phyloP scores from a whole-genome alignment of 2,113 vertebrate species.

The Myocastor coypus region DNA sequence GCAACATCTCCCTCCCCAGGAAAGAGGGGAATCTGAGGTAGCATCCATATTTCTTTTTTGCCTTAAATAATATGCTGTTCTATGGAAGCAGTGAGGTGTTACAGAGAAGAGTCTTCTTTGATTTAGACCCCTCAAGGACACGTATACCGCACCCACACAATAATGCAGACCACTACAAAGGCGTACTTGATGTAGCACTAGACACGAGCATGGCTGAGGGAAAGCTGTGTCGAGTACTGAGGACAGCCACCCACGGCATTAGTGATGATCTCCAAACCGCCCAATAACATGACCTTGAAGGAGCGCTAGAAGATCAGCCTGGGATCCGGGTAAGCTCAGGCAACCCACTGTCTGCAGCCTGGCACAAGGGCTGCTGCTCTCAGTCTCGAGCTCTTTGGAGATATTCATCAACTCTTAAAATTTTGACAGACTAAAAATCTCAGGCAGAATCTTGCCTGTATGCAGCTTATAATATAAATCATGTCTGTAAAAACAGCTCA shows the following conservation, averaged over 20 bases:
- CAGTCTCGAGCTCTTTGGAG: not conserved
- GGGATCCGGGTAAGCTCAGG: not conserved
- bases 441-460: not conserved
- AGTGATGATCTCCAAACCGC: not conserved
- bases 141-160: not conserved
- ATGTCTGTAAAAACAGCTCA: not conserved
- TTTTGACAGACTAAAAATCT: conserved; percentile 7
- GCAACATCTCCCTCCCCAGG: not conserved
- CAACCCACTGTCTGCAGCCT: not conserved
- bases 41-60: not conserved
- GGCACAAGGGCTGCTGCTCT: not conserved
- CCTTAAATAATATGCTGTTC: not conserved
- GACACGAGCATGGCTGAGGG: not conserved
- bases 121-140: conserved; percentile 2
- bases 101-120: not conserved
- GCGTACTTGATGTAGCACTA: not conserved
- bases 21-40: not conserved
- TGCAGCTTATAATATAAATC: not conserved
- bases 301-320: not conserved
- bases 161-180: not conserved
- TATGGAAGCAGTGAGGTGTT: not conserved
- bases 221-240: not conserved
- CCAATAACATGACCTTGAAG: not conserved
- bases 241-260: not conserved
- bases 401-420: not conserved